Base-by-base conservation (phyloP, 2,797 vertebrate genomes). In the Leptodactylus fallax region DNA sequence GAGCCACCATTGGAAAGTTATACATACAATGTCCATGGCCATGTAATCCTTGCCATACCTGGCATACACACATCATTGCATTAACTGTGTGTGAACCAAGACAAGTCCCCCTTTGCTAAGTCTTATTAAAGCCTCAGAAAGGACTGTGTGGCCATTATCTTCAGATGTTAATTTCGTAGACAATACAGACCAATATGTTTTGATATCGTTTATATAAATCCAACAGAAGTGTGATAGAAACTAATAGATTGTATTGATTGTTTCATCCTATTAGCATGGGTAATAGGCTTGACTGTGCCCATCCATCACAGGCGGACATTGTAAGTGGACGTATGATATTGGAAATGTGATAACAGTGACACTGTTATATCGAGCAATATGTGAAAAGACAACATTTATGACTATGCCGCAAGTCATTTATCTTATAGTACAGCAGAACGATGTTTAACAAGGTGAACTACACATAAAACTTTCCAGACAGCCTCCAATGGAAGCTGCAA, bases 311-410 rank as follows among this genome's bases (percentile, higher is more conserved):
- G 23, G 13, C 8, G 69, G 36, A 17, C 69, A 60, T n/a, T n/a
- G 23, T 76, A n/a, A 84, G 7, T 61, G 55, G 11, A 7, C 23
- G 45, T 74, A 21, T 76, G 55, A 61, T 84, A 84, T 84, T 76
- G 82, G 82, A 74, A 84, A 76, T 84, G 82, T 60, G 25, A 60
- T 84, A 74, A 84, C 53, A 60, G 13, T 45, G 27, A 74, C 27
- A 14, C 27, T 84, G 69, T 74, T 45, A n/a, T 84, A 84, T 84
- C 16, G 67, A 58, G 25, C 19, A 71, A 16, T 58, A 56, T 83
- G n/a, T 71, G 6, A 51, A 67, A 79, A 53, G 19, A 36, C 2
- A 55, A 36, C 25, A 3, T 25, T 65, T 56, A 69, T 51, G 45
- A 27, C 81, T 56, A 8, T 55, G 19, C 23, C 51, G 8, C n/a